A percentile compares a stretch with the other conserved stretches of the same genome.
These are phyloP conservation scores for Cochlearius cochlearius DNA, from an alignment of 2,113 vertebrate genomes.

Conservation along the genomic window DNA sequence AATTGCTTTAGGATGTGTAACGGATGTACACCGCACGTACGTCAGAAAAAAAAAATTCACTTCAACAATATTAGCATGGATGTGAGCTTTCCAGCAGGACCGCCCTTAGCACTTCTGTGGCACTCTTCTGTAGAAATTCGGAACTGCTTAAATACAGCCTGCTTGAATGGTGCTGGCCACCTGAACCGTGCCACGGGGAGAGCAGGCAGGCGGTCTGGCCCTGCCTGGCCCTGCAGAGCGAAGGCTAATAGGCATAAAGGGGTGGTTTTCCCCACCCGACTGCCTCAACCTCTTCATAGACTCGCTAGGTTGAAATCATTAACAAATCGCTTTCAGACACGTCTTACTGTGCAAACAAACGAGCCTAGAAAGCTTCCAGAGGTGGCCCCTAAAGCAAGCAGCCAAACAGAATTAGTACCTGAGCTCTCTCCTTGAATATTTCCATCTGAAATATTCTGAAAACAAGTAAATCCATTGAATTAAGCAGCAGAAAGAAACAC, in stretches of 20 bases:
- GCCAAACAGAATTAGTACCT: neutral
- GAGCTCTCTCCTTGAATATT: neutral
- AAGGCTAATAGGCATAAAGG: neutral
- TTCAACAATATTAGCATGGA: neutral
- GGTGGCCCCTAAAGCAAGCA: neutral
- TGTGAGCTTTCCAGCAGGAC: neutral
- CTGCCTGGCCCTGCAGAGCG: neutral
- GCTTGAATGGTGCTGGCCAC: neutral
- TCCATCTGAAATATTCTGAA: neutral
- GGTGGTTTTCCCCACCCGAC: neutral
- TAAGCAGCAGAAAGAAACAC: neutral
- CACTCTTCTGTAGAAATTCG: neutral
- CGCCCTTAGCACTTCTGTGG: neutral
- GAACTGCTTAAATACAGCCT: neutral
- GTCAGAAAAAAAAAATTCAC: neutral
- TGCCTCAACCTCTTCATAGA: neutral
- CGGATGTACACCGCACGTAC: neutral
- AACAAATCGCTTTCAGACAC: neutral
- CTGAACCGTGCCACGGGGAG: neutral
- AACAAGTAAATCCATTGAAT: neutral
- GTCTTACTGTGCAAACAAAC: neutral
- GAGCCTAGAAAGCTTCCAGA: neutral
- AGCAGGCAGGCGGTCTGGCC: neutral
- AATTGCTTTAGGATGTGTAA: conserved; percentile 22
- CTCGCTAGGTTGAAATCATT: neutral